Conservation (phyloP, 2,797 vertebrate species). For the Myripristis jacobus region DNA sequence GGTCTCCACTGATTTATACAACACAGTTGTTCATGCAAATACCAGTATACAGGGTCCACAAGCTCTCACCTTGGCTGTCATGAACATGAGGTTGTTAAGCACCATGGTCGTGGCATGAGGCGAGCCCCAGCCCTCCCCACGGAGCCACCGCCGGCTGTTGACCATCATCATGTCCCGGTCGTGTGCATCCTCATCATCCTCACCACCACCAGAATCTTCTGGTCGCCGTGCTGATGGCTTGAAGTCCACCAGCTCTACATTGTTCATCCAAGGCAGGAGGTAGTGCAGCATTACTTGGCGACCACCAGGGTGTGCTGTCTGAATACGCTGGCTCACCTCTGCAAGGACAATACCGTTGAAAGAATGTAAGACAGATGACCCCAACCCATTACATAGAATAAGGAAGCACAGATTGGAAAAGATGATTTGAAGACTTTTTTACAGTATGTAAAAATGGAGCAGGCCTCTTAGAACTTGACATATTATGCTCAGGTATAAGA, state of each 20-base stretch:
- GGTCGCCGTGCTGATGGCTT: conserved; percentile 87
- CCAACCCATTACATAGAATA: not conserved
- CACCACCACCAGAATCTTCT: conserved; percentile 81
- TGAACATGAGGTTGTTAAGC: conserved; percentile 99
- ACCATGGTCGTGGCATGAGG: conserved; percentile 97
- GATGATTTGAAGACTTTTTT: too few species aligned
- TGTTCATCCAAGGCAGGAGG: conserved; percentile 99
- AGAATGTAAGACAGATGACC: not conserved
- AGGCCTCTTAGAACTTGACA: too few species aligned
- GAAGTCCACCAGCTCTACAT: conserved; percentile 95
- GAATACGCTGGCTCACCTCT: conserved; percentile 99
- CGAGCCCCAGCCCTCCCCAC: conserved; percentile 98
- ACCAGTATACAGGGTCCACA: not conserved
- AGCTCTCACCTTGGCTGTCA: conserved; percentile 94
- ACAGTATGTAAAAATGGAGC: too few species aligned
- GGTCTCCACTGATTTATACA: not conserved
- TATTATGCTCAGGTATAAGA: too few species aligned
- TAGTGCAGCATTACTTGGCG: conserved; percentile 99
- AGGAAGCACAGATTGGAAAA: not conserved
- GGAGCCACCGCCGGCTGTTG: conserved; percentile 95
- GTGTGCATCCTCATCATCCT: conserved; percentile 87
- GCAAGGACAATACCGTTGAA: conserved; percentile 6
- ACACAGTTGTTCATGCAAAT: not conserved
- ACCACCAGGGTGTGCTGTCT: conserved; percentile 95
- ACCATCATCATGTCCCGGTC: conserved; percentile 94